Conservation (phyloP, 1,140 invertebrate species). For the Drosophila lacertosa region DNA sequence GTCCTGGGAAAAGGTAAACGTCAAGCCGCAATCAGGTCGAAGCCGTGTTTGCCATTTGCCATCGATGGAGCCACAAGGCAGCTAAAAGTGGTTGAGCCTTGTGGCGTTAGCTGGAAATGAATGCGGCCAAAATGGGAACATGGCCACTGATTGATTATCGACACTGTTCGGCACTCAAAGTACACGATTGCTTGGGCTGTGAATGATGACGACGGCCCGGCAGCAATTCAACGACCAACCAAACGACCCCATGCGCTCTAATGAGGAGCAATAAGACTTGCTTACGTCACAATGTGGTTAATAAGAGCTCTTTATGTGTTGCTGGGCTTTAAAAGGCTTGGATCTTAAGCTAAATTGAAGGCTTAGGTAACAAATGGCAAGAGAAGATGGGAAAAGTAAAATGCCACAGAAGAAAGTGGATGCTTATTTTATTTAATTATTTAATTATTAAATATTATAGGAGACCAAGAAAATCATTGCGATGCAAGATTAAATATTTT, state of each 20-base stretch:
- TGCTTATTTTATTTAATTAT: too few species aligned
- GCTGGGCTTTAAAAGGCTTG: not conserved
- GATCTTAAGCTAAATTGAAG: too few species aligned
- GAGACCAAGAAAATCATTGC: too few species aligned
- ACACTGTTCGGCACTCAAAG: constrained; percentile 68
- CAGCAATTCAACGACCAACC: constrained; percentile 4
- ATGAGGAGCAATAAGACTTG: not conserved
- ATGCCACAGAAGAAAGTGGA: too few species aligned
- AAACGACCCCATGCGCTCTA: constrained; percentile 9
- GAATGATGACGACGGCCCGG: constrained; percentile 59
- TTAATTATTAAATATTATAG: too few species aligned
- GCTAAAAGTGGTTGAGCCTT: constrained; percentile 1
- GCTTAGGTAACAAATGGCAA: too few species aligned
- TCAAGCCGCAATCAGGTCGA: constrained; percentile 3
- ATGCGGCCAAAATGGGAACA: constrained; percentile 13
- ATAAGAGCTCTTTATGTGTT: not conserved
- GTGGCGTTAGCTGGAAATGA: not conserved
- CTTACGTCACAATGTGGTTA: not conserved
- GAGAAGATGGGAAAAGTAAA: too few species aligned
- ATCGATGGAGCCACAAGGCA: not conserved
- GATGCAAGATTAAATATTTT: too few species aligned
- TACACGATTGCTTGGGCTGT: constrained; percentile 23
- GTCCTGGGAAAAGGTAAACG: not conserved
- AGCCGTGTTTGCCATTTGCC: not conserved
- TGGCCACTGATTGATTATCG: constrained; percentile 70